Evolutionary conservation across 2,113 vertebrate species (phyloP), one percentile per base, ranked within the genome.

Genomic region (Brachirus orientalis): DNA sequence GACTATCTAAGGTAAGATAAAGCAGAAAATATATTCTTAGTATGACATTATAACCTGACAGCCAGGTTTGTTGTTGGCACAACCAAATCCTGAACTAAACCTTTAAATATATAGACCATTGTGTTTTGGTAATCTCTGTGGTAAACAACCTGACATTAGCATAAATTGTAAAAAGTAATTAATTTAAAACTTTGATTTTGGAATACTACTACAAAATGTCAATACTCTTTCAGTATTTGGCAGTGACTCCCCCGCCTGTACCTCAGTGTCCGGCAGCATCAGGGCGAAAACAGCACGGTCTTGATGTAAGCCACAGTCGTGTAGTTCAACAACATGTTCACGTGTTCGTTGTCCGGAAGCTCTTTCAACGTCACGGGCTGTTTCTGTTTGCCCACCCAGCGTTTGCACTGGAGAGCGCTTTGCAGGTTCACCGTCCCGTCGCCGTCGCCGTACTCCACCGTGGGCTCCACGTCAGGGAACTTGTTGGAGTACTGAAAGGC

Each of bases 341-440:
- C 95, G 2, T 99, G 98, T 71, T 99, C 98, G 0, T 94, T 97
- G 35, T 92, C 92, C 0, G 93, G 91, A 7, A 99, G 93, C 76
- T 95, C 95, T 2, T 90, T 19, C 19, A 98, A 3, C 0, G 14
- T 58, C 28, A 99, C 95, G 0, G 90, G 72, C 22, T 96, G 93
- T 13, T 93, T 88, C 58, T 98, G 97, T 73, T 7, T 75, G 10
- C 76, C 73, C 1, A 48, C 68, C 98, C 98, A 99, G 45, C 89
- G 92, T 3, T 62, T 84, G 72, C 98, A 99, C 4, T 96, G 94
- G 56, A 93, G 69, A 69, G 94, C 94, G 67, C 96, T 99, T 64
- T 81, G 70, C 52, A 98, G 68, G 90, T 98, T 99, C n/a, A 99
- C 98, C 0, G 98, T 99, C 0, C 98, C 98, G 0, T 99, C 98